These are phyloP conservation scores for Promerops cafer DNA, from an alignment of 2,113 vertebrate genomes.

Conservation along the genomic window DNA sequence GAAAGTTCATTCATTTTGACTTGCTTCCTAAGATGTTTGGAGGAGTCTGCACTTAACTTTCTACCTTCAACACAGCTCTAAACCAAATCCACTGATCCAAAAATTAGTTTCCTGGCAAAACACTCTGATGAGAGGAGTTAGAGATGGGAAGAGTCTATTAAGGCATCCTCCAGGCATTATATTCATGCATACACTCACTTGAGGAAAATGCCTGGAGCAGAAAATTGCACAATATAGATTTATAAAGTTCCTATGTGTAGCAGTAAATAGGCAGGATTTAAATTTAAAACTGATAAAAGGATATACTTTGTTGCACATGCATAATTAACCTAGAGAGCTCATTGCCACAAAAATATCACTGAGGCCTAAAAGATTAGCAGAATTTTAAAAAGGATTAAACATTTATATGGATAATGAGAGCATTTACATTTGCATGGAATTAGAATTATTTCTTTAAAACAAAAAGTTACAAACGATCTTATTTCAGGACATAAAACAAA, in stretches of 20 bases:
- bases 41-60: neutral
- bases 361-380: conserved; percentile 40
- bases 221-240: conserved; percentile 13
- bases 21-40: neutral
- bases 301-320: conserved; percentile 26
- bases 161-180: neutral
- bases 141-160: neutral
- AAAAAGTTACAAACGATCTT: neutral
- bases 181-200: neutral
- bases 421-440: neutral
- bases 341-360: conserved; percentile 31
- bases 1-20: neutral
- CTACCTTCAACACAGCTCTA: neutral
- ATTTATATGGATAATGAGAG: conserved; percentile 38
- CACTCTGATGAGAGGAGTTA: neutral
- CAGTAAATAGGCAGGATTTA: conserved; percentile 32
- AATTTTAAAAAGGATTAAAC: conserved; percentile 53
- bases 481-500: neutral
- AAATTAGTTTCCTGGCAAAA: neutral
- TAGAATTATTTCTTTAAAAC: neutral
- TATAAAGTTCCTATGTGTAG: neutral
- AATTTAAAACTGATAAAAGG: conserved; percentile 42
- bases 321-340: conserved; percentile 30
- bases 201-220: neutral
- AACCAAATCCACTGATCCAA: neutral